Percentiles rank a stretch among this genome's conserved stretches.
Conservation (phyloP, 1,140 invertebrate genomes). For the Atta colombica region DNA sequence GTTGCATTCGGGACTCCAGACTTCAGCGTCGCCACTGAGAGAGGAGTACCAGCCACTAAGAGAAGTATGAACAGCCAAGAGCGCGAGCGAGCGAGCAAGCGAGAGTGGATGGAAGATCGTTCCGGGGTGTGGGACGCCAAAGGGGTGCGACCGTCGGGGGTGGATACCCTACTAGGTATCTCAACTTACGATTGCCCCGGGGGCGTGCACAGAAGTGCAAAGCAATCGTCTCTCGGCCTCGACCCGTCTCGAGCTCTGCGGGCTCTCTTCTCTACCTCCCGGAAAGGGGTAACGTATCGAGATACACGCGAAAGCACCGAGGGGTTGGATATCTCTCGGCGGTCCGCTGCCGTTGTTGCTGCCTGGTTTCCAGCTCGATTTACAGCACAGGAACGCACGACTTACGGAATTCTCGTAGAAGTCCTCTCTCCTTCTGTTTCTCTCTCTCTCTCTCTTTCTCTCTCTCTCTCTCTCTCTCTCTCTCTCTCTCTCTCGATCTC, state of each 20-base stretch:
- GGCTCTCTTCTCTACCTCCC: conserved; percentile 61
- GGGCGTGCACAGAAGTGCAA: conserved; percentile 78
- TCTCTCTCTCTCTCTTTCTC: conserved; percentile 19
- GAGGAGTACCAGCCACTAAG: conserved; percentile 49
- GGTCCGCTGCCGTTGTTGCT: conserved; percentile 64
- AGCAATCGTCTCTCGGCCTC: conserved; percentile 75
- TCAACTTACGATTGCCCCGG: conserved; percentile 77
- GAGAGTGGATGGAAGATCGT: background rate
- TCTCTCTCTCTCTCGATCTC: background rate
- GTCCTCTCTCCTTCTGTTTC: conserved; percentile 36
- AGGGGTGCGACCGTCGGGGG: conserved; percentile 35
- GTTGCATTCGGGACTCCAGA: conserved; percentile 68
- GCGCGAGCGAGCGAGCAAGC: background rate
- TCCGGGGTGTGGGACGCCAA: background rate
- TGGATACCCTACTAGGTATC: conserved; percentile 73
- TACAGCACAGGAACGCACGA: conserved; percentile 70
- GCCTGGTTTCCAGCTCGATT: conserved; percentile 68
- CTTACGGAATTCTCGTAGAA: conserved; percentile 67
- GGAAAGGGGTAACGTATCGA: conserved; percentile 74
- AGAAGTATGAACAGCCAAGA: conserved; percentile 63
- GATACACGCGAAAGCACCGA: conserved; percentile 65
- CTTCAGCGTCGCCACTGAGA: conserved; percentile 67
- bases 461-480: conserved; percentile 5
- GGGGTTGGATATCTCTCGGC: conserved; percentile 60
- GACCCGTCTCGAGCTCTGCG: conserved; percentile 70